Conservation (phyloP, 64 coral and sea anemone genomes). For the Trachythela sp. region DNA sequence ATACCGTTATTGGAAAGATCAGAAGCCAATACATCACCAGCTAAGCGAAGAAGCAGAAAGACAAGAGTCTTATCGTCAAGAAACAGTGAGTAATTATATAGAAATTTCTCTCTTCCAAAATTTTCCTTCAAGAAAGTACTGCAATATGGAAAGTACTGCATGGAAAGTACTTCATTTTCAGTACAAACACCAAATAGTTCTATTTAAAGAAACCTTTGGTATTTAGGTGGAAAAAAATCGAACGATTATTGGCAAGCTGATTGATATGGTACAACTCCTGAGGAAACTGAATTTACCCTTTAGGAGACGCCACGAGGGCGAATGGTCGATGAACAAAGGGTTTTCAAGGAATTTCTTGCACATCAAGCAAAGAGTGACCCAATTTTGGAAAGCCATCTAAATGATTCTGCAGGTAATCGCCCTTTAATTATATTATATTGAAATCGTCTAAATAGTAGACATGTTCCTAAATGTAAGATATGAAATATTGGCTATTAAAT, state of each 20-base stretch:
- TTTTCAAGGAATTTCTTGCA: background rate
- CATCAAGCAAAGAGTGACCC: background rate
- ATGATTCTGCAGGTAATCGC: background rate
- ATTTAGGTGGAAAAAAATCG: conserved; percentile 4
- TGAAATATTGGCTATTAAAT: too few species aligned
- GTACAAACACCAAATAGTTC: background rate
- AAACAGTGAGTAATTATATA: background rate
- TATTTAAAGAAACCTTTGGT: background rate
- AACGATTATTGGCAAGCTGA: background rate
- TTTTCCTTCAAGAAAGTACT: too few species aligned
- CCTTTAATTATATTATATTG: background rate
- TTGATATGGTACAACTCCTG: background rate
- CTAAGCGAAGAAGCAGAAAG: background rate
- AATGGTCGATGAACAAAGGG: background rate
- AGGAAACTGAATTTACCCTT: too few species aligned
- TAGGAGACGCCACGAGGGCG: background rate
- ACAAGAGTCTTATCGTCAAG: background rate
- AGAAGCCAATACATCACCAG: background rate
- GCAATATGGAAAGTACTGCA: background rate
- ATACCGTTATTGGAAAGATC: conserved; percentile 2
- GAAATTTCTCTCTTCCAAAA: background rate
- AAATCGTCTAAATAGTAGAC: background rate
- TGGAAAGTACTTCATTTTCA: background rate
- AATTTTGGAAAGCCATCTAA: background rate
- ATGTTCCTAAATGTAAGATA: background rate